These are phyloP conservation scores for Acyrthosiphon pisum DNA, from an alignment of 1,140 invertebrate species.

Conservation along the genomic window DNA sequence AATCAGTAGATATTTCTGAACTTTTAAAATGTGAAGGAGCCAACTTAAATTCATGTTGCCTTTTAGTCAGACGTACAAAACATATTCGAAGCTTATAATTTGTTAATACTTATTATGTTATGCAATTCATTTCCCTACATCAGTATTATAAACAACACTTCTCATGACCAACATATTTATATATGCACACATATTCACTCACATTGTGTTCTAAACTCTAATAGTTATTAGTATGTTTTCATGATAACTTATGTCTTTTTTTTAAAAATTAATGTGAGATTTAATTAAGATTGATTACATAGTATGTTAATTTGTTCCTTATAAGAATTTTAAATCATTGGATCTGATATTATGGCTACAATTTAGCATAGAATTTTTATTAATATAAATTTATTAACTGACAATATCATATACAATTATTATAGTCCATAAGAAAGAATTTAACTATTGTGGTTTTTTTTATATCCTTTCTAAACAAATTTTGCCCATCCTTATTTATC, in stretches of 20 bases:
- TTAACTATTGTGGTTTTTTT: neutral
- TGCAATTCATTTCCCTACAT: neutral
- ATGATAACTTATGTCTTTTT: neutral
- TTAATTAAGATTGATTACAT: neutral
- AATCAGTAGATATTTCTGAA: conserved; percentile 78
- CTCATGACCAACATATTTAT: neutral
- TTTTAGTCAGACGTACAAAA: conserved; percentile 72
- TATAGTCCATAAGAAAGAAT: neutral
- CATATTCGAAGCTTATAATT: conserved; percentile 70
- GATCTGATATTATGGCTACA: neutral
- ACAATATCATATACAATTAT: neutral
- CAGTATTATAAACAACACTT: conserved; percentile 42
- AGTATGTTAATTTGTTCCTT: conserved; percentile 19
- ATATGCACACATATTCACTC: neutral
- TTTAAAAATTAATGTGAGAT: neutral
- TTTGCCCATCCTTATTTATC: neutral
- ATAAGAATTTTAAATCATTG: neutral
- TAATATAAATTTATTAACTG: neutral
- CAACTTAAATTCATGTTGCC: conserved; percentile 78
- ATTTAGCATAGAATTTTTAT: neutral
- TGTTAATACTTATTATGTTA: neutral
- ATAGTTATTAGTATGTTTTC: neutral
- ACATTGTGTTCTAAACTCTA: neutral
- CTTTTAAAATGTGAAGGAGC: conserved; percentile 74
- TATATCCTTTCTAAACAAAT: neutral